Percentiles rank a stretch among this genome's conserved stretches.
phyloP scores from a whole-genome alignment of 1,140 invertebrate genomes.

The Riptortus pedestris region DNA sequence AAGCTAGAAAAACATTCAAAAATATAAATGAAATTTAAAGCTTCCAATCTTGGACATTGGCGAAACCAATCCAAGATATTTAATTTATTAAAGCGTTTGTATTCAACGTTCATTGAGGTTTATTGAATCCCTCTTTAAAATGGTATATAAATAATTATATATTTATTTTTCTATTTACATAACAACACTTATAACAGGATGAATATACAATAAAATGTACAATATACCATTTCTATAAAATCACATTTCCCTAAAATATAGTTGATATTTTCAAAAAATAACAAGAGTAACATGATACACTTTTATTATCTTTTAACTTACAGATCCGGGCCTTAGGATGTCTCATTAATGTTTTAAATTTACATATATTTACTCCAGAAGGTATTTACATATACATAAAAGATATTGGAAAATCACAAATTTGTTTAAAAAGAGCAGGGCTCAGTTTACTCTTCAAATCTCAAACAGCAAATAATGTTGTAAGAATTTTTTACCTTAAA shows the following conservation, averaged over 20 bases:
- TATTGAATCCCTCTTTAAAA: neutral
- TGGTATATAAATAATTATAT: slow-evolving; percentile 1
- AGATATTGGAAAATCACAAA: too few relatives aligned
- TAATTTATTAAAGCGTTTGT: slow-evolving; percentile 17
- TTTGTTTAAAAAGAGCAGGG: too few relatives aligned
- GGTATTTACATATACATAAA: too few relatives aligned
- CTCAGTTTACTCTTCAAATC: too few relatives aligned
- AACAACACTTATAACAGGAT: slow-evolving; percentile 4
- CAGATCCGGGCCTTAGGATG: too few relatives aligned
- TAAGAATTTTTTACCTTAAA: too few relatives aligned
- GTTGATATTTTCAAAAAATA: neutral
- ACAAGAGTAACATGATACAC: too few relatives aligned
- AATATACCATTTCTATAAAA: neutral
- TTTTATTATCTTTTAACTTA: too few relatives aligned
- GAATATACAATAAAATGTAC: neutral
- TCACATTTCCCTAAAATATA: slow-evolving; percentile 10
- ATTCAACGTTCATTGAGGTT: slow-evolving; percentile 2
- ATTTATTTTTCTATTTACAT: neutral
- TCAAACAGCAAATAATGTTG: too few relatives aligned
- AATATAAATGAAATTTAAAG: slow-evolving; percentile 9
- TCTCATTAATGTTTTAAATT: too few relatives aligned
- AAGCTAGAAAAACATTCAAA: slow-evolving; percentile 14
- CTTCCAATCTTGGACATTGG: neutral
- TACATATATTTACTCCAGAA: too few relatives aligned
- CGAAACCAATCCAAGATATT: slow-evolving; percentile 2